These are phyloP conservation scores for Balearica regulorum DNA, from an alignment of 2,797 vertebrate genomes.

Conservation along the genomic window DNA sequence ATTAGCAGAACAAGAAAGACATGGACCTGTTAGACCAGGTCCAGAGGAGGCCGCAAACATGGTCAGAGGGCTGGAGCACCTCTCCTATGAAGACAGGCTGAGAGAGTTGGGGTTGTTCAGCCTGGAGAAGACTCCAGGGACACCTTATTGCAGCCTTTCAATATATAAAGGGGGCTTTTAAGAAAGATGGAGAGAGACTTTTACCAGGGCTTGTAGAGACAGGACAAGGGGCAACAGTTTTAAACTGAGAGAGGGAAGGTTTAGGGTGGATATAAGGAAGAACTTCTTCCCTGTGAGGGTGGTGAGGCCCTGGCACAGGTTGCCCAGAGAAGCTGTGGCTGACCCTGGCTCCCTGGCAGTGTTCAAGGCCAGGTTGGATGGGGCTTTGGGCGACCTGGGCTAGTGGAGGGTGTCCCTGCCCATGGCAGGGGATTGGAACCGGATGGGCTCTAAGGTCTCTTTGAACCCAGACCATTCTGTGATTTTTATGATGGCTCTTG, in stretches of 20 bases:
- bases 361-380: rapidly evolving
- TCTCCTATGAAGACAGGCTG: rapidly evolving
- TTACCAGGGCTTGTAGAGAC: background rate
- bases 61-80: background rate
- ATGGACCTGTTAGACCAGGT: background rate
- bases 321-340: background rate
- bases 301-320: rapidly evolving
- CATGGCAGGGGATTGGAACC: rapidly evolving
- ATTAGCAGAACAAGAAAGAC: background rate
- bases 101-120: background rate
- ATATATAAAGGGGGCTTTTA: too few relatives aligned
- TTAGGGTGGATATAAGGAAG: rapidly evolving
- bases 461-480: background rate
- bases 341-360: background rate
- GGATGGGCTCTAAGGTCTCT: rapidly evolving
- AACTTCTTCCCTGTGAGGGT: rapidly evolving
- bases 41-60: background rate
- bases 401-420: background rate
- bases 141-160: background rate
- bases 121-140: rapidly evolving
- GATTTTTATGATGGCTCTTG: background rate
- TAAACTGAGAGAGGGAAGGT: background rate
- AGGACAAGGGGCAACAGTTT: rapidly evolving
- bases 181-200: too few relatives aligned
- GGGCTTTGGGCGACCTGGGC: background rate